Base-by-base conservation (phyloP, 37 sponge, comb jelly and placozoan genomes). In the Eunapius fragilis region DNA sequence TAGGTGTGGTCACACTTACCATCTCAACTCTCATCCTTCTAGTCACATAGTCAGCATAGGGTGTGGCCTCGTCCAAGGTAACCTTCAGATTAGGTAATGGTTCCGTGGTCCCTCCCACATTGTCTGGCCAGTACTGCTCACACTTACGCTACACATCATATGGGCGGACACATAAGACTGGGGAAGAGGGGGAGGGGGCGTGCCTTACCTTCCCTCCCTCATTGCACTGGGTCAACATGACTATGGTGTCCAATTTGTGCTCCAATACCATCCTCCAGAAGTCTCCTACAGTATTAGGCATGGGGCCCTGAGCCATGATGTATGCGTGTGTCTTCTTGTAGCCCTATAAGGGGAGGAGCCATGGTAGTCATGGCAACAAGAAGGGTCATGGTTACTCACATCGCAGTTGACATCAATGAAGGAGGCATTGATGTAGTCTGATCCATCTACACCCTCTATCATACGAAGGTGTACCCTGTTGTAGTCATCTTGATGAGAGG, bases 101-200 rank as follows among this genome's bases (percentile, higher is more conserved):
- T 19, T 41, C 73, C 32, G 47, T 58, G 13, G 45, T 67, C 0
- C 89, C 93, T 12, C 58, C 70, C 19, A 87, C 94, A 77, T 79
- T 87, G 3, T 95, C 91, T 7, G 97, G 91, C 97, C 97, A 97
- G 74, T 97, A 97, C 38, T 82, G 91, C 84, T 92, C 90, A 88
- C 97, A 95, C 75, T 95, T 97, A 30, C 78, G 81, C 96, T 96
- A 75, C 25, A 78, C 3, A 36, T n/a, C n/a, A n/a, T n/a, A n/a
- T n/a, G 17, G 27, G 67, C 1, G 22, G 58, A 58, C 58, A 58
- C 14, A 2, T 19, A 1, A 58, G 58, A 58, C 58, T 58, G 58
- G 58, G 22, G 58, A 58, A 17, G 58, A 58, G 58, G 58, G 14
- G 58, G 58, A 19, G 58, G 7, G 22, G 7, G 14, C 19, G 19